Evolutionary conservation across 2,888 invertebrate genomes (phyloP), one percentile per base, ranked within the genome.

Genomic region (Athetis lepigone): DNA sequence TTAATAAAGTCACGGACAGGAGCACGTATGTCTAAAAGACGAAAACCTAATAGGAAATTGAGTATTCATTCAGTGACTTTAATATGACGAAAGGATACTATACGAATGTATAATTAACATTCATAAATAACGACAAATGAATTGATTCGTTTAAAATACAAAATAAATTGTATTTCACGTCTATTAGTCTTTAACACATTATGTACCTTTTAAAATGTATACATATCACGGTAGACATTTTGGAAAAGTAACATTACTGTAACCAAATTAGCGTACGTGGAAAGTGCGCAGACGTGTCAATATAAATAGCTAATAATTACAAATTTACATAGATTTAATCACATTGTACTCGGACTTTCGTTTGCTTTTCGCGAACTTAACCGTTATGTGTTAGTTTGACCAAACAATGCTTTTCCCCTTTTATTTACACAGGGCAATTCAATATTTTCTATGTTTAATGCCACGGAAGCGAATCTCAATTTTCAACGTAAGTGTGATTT

Each of bases 291-390:
- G 19, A 63, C 61, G 43, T 46, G 33, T 29, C 4, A 40, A 74
- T 68, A 27, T 23, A 51, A 69, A 25, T 56, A 33, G 29, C 40
- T n/a, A 29, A 40, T 69, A 51, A 50, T 69, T n/a, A 42, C 70
- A 51, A 29, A 75, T 75, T 59, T 46, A 69, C 68, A 69, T 75
- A 69, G n/a, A 42, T 40, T 69, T 59, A 58, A 75, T 69, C 60
- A 69, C 60, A 27, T 45, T 47, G 51, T 59, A 50, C 36, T 70
- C 42, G 45, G 25, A 67, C 25, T 50, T 69, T 46, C 51, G 37
- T 69, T 69, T 51, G 75, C 50, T 75, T 58, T 75, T 69, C 50
- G 46, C 50, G 50, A 57, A 51, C 39, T 46, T 19, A 49, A 42
- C 37, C 21, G 39, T 66, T 74, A 54, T 36, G 67, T 40, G 27